Conservation (phyloP, 2,113 vertebrate species). For the Acrocephalus kingi region DNA sequence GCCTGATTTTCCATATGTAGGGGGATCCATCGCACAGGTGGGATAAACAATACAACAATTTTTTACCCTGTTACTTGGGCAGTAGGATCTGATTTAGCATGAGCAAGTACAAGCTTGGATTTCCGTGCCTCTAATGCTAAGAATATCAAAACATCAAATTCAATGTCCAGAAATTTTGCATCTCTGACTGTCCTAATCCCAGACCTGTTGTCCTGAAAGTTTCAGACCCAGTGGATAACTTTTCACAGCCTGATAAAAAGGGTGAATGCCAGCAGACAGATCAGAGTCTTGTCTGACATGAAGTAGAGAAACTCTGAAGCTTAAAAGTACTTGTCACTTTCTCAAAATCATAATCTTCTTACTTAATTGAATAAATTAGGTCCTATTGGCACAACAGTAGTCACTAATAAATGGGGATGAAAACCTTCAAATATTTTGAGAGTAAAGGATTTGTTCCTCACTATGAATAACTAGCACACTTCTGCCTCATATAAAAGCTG, state of each 20-base stretch:
- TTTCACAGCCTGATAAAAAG: not conserved
- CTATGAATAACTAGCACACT: not conserved
- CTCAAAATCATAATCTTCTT: not conserved
- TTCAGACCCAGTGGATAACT: not conserved
- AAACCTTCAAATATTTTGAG: not conserved
- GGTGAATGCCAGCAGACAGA: not conserved
- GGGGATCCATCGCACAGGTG: no score
- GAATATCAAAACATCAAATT: not conserved
- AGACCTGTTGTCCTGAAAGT: not conserved
- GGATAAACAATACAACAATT: not conserved
- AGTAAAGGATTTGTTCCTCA: not conserved
- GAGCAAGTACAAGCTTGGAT: not conserved
- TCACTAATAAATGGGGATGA: not conserved
- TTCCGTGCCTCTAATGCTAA: not conserved
- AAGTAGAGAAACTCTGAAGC: not conserved
- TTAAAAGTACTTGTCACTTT: not conserved
- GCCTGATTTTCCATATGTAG: not conserved
- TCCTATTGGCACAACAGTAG: not conserved
- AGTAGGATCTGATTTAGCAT: not conserved
- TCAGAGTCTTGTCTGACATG: not conserved
- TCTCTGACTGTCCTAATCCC: not conserved
- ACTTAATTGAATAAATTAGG: not conserved
- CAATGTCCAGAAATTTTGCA: not conserved
- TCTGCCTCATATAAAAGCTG: not conserved
- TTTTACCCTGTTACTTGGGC: not conserved